Conservation (phyloP, 2,888 invertebrate species). For the Clostera curtula region DNA sequence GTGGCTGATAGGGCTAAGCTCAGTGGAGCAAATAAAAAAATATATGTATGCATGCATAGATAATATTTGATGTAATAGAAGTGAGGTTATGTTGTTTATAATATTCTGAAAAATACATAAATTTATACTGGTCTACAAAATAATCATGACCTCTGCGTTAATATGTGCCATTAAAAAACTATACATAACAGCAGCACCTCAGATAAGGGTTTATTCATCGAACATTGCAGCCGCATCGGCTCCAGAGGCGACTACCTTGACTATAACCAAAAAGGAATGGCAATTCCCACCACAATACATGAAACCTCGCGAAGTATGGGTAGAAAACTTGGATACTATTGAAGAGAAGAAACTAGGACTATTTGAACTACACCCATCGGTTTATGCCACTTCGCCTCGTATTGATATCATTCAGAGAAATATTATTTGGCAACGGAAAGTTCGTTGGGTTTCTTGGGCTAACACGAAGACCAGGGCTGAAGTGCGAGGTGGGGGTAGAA, state of each 20-base stretch:
- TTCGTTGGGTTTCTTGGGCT: slow-evolving; percentile 87
- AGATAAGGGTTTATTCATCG: slow-evolving; percentile 41
- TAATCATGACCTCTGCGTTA: slow-evolving; percentile 44
- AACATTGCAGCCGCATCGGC: slow-evolving; percentile 22
- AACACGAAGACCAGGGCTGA: slow-evolving; percentile 88
- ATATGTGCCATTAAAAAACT: slow-evolving; percentile 54
- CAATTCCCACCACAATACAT: slow-evolving; percentile 69
- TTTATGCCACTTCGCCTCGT: slow-evolving; percentile 88
- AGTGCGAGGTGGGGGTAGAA: slow-evolving; percentile 90
- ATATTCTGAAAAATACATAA: too few relatives aligned
- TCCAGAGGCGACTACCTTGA: slow-evolving; percentile 28
- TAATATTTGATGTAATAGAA: too few relatives aligned
- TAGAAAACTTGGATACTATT: slow-evolving; percentile 86
- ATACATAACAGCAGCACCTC: slow-evolving; percentile 38
- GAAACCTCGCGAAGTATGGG: slow-evolving; percentile 86
- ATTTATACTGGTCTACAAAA: neutral
- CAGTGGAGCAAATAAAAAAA: too few relatives aligned
- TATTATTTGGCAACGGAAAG: slow-evolving; percentile 88
- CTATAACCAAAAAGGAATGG: slow-evolving; percentile 59
- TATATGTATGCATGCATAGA: too few relatives aligned
- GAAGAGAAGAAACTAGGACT: slow-evolving; percentile 88
- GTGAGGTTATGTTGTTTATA: too few relatives aligned
- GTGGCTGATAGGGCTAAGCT: too few relatives aligned
- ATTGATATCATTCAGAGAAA: slow-evolving; percentile 92
- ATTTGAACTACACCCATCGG: slow-evolving; percentile 90